A percentile compares a stretch with the other conserved stretches of the same genome.
Evolutionary conservation across 2,797 vertebrate genomes (phyloP).

Genomic region (Schizopygopsis pylzovi): DNA sequence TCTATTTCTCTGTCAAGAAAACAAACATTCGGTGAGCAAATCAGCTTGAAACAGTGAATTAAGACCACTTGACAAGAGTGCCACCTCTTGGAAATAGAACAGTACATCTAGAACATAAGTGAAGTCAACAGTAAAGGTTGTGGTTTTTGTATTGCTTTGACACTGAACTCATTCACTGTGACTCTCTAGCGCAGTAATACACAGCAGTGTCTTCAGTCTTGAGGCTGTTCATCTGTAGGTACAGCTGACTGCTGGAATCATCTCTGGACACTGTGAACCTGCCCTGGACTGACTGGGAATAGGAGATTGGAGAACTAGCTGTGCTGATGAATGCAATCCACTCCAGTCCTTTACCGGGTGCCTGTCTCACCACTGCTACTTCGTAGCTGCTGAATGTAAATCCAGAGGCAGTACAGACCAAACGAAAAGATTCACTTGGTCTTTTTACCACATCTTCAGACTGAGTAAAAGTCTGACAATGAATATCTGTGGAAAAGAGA

Average conservation of each 20-base stretch:
- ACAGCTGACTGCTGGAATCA: slow-evolving; percentile 1
- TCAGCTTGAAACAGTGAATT: neutral
- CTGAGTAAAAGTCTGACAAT: neutral
- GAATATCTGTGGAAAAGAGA: neutral
- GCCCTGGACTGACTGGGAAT: neutral
- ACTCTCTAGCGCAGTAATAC: neutral
- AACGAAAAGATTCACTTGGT: neutral
- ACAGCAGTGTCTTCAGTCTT: slow-evolving; percentile 28
- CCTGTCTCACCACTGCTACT: neutral
- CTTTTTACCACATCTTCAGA: neutral
- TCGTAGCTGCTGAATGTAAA: neutral
- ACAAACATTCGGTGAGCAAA: neutral
- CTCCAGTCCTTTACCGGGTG: neutral
- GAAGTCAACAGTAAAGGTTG: neutral
- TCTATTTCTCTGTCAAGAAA: neutral
- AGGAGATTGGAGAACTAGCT: neutral
- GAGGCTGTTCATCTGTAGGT: neutral
- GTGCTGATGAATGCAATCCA: neutral
- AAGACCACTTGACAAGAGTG: neutral
- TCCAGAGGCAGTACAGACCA: neutral
- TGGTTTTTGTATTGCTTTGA: neutral
- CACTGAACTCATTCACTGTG: slow-evolving; percentile 18
- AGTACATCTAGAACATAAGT: too few relatives aligned
- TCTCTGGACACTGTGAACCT: neutral
- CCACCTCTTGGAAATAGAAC: neutral